These are phyloP conservation scores for Lasioglossum malachurum DNA, from an alignment of 2,888 invertebrate species.

Conservation along the genomic window DNA sequence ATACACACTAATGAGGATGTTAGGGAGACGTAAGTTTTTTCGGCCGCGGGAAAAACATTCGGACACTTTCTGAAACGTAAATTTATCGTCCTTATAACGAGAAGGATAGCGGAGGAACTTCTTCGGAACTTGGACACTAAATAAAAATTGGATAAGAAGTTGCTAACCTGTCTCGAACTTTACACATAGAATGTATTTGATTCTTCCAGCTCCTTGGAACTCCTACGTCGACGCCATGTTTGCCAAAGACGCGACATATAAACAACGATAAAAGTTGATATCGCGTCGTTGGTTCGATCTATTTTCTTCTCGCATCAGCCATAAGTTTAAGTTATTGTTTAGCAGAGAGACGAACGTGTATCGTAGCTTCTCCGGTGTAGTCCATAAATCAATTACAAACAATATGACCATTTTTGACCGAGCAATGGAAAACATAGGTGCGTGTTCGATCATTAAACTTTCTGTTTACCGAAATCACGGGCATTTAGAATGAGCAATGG, in stretches of 20 bases:
- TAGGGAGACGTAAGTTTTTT: not conserved
- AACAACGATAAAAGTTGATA: constrained; percentile 45
- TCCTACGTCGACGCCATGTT: constrained; percentile 47
- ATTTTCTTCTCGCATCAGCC: not conserved
- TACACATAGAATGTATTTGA: constrained; percentile 47
- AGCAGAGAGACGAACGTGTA: too few species aligned
- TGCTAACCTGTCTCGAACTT: constrained; percentile 54
- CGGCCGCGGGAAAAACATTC: not conserved
- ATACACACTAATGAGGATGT: not conserved
- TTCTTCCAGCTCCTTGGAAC: constrained; percentile 45
- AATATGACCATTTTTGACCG: not conserved
- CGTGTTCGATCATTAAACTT: constrained; percentile 57
- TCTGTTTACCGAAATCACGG: constrained; percentile 68
- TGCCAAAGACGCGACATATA: constrained; percentile 31
- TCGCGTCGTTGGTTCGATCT: constrained; percentile 14
- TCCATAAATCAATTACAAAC: not conserved
- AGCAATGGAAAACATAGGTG: constrained; percentile 6
- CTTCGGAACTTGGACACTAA: constrained; percentile 44
- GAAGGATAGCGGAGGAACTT: not conserved
- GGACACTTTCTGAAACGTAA: not conserved
- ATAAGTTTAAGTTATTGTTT: not conserved
- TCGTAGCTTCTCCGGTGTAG: not conserved
- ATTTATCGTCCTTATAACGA: constrained; percentile 36
- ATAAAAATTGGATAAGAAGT: constrained; percentile 60
- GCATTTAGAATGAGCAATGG: constrained; percentile 65